Conservation (phyloP, 1,140 invertebrate species). For the Frieseomelitta varia region DNA sequence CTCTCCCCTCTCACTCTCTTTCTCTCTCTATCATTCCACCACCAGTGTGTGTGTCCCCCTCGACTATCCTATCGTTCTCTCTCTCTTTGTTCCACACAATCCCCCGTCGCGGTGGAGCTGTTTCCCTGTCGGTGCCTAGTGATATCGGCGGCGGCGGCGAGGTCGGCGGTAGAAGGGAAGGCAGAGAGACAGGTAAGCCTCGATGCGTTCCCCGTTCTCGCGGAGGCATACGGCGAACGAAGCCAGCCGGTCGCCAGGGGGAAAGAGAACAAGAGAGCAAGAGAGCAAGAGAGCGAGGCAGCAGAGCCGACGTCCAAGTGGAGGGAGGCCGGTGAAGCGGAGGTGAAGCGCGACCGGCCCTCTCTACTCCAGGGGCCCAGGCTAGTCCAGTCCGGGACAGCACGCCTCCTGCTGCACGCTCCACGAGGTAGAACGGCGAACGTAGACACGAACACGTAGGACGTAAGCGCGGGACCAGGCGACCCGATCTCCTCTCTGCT, state of each 20-base stretch:
- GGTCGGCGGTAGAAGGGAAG: conserved; percentile 64
- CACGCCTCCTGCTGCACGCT: conserved; percentile 82
- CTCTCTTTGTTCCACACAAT: neutral
- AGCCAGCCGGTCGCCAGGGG: conserved; percentile 50
- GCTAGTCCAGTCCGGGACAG: conserved; percentile 82
- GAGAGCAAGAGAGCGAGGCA: conserved; percentile 53
- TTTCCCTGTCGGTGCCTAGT: conserved; percentile 36
- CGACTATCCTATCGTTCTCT: conserved; percentile 28
- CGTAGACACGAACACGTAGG: conserved; percentile 63
- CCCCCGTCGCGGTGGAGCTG: conserved; percentile 25
- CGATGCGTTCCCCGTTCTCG: conserved; percentile 44
- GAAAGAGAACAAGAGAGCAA: conserved; percentile 66
- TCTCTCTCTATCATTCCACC: neutral
- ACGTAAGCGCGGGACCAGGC: conserved; percentile 48
- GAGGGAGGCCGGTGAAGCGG: conserved; percentile 75
- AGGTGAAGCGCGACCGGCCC: conserved; percentile 82
- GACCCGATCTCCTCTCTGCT: neutral
- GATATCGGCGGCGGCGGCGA: conserved; percentile 63
- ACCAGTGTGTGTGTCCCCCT: neutral
- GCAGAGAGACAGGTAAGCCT: conserved; percentile 64
- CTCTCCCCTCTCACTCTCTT: conserved; percentile 5
- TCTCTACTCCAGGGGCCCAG: conserved; percentile 78
- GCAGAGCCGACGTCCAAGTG: conserved; percentile 59
- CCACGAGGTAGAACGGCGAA: conserved; percentile 76
- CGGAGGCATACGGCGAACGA: conserved; percentile 56